phyloP scores from a whole-genome alignment of 2,113 vertebrate species.

The Ifrita kowaldi region DNA sequence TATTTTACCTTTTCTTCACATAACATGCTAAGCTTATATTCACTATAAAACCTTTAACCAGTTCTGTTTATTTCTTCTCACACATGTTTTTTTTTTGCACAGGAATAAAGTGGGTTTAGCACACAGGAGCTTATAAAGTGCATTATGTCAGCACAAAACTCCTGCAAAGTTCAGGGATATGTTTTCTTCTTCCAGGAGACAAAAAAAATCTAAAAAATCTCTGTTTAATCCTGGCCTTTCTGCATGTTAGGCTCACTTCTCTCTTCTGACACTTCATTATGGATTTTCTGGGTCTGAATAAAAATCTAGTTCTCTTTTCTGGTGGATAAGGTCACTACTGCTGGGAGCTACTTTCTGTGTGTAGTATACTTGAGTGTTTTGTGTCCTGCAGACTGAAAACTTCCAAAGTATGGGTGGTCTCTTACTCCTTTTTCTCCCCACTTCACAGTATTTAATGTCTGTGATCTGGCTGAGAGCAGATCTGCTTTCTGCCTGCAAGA shows the following conservation, averaged over 20 bases:
- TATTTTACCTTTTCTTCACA: not conserved
- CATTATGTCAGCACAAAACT: not conserved
- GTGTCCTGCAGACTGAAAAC: conserved; percentile 35
- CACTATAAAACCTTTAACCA: not conserved
- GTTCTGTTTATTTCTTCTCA: not conserved
- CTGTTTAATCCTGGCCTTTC: not conserved
- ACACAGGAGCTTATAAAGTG: not conserved
- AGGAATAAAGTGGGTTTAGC: not conserved
- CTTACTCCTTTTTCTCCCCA: not conserved
- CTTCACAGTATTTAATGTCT: not conserved
- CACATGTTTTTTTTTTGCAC: not conserved
- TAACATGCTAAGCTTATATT: not conserved
- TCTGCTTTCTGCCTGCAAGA: not conserved
- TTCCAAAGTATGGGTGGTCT: not conserved
- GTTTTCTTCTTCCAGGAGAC: not conserved
- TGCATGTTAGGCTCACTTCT: not conserved
- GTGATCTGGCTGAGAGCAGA: not conserved
- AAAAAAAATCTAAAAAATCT: not conserved
- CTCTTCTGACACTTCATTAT: not conserved
- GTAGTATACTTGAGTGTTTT: not conserved
- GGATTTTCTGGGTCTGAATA: conserved; percentile 25
- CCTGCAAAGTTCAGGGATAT: not conserved
- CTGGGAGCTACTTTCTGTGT: not conserved
- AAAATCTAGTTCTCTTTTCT: conserved; percentile 22
- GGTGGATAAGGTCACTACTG: conserved; percentile 34